A percentile compares a stretch with the other conserved stretches of the same genome.
Conservation (phyloP, 2,113 vertebrate species). For the Ammospiza caudacuta region DNA sequence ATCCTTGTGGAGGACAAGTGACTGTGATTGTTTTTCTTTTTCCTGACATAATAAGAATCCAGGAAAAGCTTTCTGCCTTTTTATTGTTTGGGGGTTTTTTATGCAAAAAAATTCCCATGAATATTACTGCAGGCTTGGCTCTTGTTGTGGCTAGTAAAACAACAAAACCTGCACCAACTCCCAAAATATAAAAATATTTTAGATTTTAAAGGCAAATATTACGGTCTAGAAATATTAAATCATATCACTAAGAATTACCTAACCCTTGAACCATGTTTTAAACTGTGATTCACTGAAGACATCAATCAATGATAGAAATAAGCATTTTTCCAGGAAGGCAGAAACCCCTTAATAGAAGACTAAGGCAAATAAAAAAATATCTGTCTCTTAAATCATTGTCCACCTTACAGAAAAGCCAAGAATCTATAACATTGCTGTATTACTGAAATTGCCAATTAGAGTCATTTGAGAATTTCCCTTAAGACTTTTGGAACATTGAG, state of each 20-base stretch:
- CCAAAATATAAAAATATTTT: neutral
- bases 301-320: conserved; percentile 52
- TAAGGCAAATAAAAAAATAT: neutral
- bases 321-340: conserved; percentile 46
- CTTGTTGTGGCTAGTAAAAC: neutral
- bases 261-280: conserved; percentile 39
- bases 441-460: conserved; percentile 48
- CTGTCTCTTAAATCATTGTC: conserved; percentile 43
- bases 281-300: conserved; percentile 1
- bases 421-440: conserved; percentile 4
- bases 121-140: neutral
- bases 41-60: neutral
- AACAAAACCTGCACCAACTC: neutral
- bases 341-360: conserved; percentile 22
- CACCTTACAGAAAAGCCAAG: conserved; percentile 29
- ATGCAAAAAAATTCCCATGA: neutral
- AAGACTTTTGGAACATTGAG: neutral
- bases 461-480: conserved; percentile 15
- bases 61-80: neutral
- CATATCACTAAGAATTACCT: conserved; percentile 32
- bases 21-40: neutral
- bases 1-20: neutral
- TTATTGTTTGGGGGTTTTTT: neutral
- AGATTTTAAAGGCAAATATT: neutral
- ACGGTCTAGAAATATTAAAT: conserved; percentile 33